These are phyloP conservation scores for Scelioninae gen. 2 DNA, from an alignment of 2,888 invertebrate genomes.

Conservation along the genomic window DNA sequence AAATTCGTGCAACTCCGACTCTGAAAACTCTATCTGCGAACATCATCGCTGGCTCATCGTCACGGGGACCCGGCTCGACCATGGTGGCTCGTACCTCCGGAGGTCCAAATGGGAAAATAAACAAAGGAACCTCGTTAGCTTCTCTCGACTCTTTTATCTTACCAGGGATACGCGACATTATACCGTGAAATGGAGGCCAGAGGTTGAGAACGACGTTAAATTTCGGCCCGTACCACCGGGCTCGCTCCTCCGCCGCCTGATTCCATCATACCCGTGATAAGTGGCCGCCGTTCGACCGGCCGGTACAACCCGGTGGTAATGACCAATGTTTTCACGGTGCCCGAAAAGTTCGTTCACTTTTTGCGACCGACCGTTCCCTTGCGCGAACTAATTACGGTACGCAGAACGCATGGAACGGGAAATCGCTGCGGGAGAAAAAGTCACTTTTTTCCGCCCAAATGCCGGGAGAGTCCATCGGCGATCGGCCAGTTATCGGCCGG, in stretches of 20 bases:
- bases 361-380: slow-evolving; percentile 42
- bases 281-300: slow-evolving; percentile 44
- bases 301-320: slow-evolving; percentile 26
- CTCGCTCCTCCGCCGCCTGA: slow-evolving; percentile 56
- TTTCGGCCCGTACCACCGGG: slow-evolving; percentile 60
- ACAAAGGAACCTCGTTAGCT: slow-evolving; percentile 71
- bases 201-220: slow-evolving; percentile 66
- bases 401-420: slow-evolving; percentile 34
- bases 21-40: slow-evolving; percentile 45
- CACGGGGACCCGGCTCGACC: slow-evolving; percentile 35
- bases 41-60: slow-evolving; percentile 52
- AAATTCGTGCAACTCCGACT: slow-evolving; percentile 25
- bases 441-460: too few species aligned
- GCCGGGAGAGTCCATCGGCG: too few species aligned
- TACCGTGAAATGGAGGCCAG: slow-evolving; percentile 73
- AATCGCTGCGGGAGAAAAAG: slow-evolving; percentile 17
- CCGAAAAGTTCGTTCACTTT: slow-evolving; percentile 46
- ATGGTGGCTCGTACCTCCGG: slow-evolving; percentile 49
- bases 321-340: slow-evolving; percentile 57
- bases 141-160: slow-evolving; percentile 65
- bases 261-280: slow-evolving; percentile 58
- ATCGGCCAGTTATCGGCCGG: too few species aligned
- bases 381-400: slow-evolving; percentile 48
- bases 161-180: slow-evolving; percentile 67
- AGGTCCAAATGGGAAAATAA: slow-evolving; percentile 70